Percentiles rank a stretch among this genome's conserved stretches.
phyloP scores from a whole-genome alignment of 2,797 vertebrate species.

The Amblyraja radiata region DNA sequence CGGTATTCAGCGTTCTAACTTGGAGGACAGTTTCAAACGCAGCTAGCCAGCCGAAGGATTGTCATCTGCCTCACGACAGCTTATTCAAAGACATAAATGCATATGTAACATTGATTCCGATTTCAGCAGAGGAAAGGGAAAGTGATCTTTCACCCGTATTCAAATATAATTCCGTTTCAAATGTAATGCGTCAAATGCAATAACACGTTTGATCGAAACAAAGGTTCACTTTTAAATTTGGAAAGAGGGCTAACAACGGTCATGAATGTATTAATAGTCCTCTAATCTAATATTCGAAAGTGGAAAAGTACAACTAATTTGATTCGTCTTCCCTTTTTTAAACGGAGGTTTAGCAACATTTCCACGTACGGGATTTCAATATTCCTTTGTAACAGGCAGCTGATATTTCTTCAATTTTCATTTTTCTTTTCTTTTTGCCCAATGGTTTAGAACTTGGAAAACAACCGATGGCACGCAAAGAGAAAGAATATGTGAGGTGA shows the following conservation, averaged over 20 bases:
- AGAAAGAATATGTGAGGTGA: background rate
- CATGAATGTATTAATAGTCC: background rate
- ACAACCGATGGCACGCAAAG: background rate
- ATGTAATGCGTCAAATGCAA: background rate
- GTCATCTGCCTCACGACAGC: background rate
- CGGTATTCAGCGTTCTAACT: background rate
- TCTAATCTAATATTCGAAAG: background rate
- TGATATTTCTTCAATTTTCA: background rate
- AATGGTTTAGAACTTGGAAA: constrained; percentile 9
- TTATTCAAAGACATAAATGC: background rate
- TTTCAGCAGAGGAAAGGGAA: constrained; percentile 1
- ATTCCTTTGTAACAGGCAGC: background rate
- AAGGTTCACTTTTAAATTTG: background rate
- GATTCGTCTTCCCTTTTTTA: background rate
- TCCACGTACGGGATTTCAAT: background rate
- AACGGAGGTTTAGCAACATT: background rate
- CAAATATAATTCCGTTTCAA: background rate
- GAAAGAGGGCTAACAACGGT: background rate
- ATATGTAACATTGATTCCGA: background rate
- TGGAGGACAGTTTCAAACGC: background rate
- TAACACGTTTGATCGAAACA: background rate
- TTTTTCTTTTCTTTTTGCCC: background rate
- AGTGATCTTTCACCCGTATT: background rate
- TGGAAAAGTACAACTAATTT: background rate
- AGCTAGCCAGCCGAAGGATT: background rate